Base-by-base conservation (phyloP, 2,113 vertebrate genomes). In the Hirundichthys speculiger region DNA sequence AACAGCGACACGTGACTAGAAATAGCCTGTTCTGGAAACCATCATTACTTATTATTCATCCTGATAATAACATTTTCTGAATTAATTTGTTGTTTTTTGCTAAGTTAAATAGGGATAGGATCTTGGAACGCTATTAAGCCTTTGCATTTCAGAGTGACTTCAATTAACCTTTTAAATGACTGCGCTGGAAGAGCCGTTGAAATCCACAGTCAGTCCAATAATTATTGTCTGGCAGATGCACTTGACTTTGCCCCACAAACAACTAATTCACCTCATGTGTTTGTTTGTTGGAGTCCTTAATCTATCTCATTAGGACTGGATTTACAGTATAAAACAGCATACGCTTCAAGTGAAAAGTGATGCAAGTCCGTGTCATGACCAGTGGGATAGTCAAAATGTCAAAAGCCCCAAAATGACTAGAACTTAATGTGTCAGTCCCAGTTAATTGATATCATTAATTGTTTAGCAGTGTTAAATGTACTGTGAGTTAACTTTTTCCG, bases 151-250 rank as follows among this genome's bases (percentile, higher is more conserved):
- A 52, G 59, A 82, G 57, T 80, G 59, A 55, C 76, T 88, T 78
- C 72, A 89, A 76, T 88, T 81, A 88, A 88, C 85, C 80, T 89
- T 77, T 89, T 69, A 73, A 78, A 72, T 75, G 69, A 87, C 80
- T 78, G 58, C 75, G 71, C 50, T n/a, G 24, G 43, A 73, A 68
- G 66, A 72, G 61, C 70, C 64, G 53, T 56, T 61, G 72, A 59
- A 84, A 82, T 83, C 69, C 57, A 74, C 50, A 72, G 53, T 56
- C 87, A 85, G 89, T 87, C 78, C 73, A 83, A 76, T 88, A 82
- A 88, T 80, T 77, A 83, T 87, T 85, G 69, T 83, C 76, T 83
- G 57, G 25, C 21, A 59, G 57, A 75, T 83, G 64, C 75, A 83
- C 81, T 89, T 82, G 69, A 80, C 77, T 75, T 73, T 2, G 24